Evolutionary conservation across 2,888 invertebrate species (phyloP), one percentile per base, ranked within the genome.

Genomic region (Mesopsocus fuscifrons): DNA sequence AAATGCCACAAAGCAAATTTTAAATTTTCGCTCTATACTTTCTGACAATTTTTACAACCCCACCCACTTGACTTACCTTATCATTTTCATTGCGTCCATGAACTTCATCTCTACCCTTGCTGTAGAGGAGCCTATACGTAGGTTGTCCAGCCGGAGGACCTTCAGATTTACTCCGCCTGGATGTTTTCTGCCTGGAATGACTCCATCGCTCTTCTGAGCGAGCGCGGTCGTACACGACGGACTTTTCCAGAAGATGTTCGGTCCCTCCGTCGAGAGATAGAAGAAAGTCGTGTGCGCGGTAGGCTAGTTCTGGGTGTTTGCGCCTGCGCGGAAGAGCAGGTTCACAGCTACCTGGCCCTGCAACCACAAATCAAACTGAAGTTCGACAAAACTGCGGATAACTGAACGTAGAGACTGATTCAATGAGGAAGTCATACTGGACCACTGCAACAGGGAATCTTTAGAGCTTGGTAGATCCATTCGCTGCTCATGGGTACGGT

Each of bases 251-350:
- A 53, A 66, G 66, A 49, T 66, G 68, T 52, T 75, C 73, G 51
- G 71, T 68, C 45, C 61, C 61, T 26, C 64, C 64, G 53, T 72
- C 73, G 55, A 77, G 75, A 57, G 67, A 61, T 52, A 63, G 63
- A 52, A 84, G 74, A 56, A 83, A 72, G 61, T 83, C 83, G 66
- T 84, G 82, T 57, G 81, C 78, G 63, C 78, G 77, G 70, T 85
- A 84, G 54, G 85, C 84, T 57, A 84, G 71, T 53, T 84, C 84
- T 40, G 85, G 85, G 61, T 83, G 83, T 68, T 85, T 85, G 72
- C 84, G 85, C 60, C 84, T 74, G 52, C 85, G 72, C 50, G 84
- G 84, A 66, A 85, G 71, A 49, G 82, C 80, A 52, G 84, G 84
- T 64, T 85, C 85, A 34, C 18, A 13, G 9, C 9, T 30, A 30